Conservation (phyloP, 2,113 vertebrate species). For the Cochlearius cochlearius region DNA sequence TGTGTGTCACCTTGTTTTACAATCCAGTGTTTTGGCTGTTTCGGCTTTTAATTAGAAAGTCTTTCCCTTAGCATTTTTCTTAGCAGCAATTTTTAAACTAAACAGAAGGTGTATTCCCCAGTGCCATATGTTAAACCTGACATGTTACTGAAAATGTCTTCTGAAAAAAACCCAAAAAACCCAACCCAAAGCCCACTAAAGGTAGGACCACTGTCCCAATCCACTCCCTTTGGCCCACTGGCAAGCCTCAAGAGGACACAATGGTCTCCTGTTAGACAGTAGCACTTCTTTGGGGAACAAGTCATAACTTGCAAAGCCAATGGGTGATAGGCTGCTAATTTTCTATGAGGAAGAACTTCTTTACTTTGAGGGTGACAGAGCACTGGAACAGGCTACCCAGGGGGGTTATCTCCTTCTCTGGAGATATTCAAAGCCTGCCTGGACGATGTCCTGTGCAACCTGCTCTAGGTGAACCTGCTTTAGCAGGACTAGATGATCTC, state of each 20-base stretch:
- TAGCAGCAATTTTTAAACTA: constrained; percentile 28
- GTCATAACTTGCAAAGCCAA: background rate
- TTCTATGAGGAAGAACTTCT: no score
- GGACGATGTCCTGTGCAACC: no score
- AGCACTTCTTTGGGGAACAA: background rate
- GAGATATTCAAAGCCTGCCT: no score
- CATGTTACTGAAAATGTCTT: background rate
- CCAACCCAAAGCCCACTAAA: background rate
- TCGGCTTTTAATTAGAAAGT: constrained; percentile 35
- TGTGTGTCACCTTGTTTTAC: constrained; percentile 7
- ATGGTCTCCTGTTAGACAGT: fast-evolving
- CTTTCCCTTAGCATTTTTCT: constrained; percentile 45
- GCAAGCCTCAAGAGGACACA: background rate
- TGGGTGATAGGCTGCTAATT: background rate
- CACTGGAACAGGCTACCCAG: no score
- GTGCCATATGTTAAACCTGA: constrained; percentile 39
- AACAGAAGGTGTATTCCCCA: constrained; percentile 44
- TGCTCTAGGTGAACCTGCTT: no score
- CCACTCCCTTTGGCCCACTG: background rate
- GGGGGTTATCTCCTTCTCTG: no score
- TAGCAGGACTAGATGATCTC: no score
- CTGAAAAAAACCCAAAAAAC: background rate
- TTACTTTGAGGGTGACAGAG: no score
- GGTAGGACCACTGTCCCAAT: background rate
- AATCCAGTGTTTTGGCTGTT: background rate